Percentiles rank a stretch among this genome's conserved stretches.
Evolutionary conservation across 2,113 vertebrate species (phyloP).

Genomic region (Motacilla alba): DNA sequence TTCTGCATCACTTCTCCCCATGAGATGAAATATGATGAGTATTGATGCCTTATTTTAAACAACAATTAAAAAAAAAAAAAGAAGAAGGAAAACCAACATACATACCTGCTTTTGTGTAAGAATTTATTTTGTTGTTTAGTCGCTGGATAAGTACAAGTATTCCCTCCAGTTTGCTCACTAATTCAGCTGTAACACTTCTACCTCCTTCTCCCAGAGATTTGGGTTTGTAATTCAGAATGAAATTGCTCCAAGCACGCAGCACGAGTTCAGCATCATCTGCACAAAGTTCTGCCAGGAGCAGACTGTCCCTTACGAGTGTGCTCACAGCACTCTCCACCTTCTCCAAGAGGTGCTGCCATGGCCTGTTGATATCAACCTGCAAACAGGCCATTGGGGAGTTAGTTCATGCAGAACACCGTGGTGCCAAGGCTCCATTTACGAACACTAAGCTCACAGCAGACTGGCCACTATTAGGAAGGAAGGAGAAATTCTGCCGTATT

Average conservation of each 20-base stretch:
- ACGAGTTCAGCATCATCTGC: slow-evolving; percentile 88
- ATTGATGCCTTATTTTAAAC: neutral
- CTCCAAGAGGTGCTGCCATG: slow-evolving; percentile 88
- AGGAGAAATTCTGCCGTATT: neutral
- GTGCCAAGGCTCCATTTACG: neutral
- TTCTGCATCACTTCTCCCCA: neutral
- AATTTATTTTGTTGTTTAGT: slow-evolving; percentile 91
- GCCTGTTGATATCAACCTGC: slow-evolving; percentile 88
- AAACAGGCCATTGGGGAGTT: neutral
- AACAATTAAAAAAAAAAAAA: neutral
- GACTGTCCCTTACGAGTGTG: slow-evolving; percentile 82
- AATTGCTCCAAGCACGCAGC: slow-evolving; percentile 89
- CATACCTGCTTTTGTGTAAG: slow-evolving; percentile 80
- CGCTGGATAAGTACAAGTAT: slow-evolving; percentile 87
- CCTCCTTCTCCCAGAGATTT: slow-evolving; percentile 77
- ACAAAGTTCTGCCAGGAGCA: slow-evolving; percentile 83
- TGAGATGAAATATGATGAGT: neutral
- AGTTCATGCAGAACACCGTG: neutral
- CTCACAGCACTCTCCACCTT: slow-evolving; percentile 82
- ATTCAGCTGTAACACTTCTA: slow-evolving; percentile 78
- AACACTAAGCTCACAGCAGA: neutral
- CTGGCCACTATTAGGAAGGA: neutral
- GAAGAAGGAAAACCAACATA: neutral
- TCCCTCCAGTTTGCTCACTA: slow-evolving; percentile 88
- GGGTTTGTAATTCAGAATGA: slow-evolving; percentile 84